These are phyloP conservation scores for Psettodes erumei DNA, from an alignment of 2,113 vertebrate genomes.

Conservation along the genomic window DNA sequence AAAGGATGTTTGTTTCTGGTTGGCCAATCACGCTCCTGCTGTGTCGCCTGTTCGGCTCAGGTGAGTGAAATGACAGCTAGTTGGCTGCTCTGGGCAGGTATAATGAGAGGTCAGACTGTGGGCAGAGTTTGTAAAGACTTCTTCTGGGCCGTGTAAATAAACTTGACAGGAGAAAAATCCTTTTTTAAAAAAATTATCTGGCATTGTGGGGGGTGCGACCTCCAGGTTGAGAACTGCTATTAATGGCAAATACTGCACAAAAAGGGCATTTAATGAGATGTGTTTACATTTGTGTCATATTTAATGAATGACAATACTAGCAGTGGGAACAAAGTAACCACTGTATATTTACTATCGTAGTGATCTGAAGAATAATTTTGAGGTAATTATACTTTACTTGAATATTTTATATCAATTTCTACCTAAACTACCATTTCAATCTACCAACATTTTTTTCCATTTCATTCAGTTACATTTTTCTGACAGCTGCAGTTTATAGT, in stretches of 20 bases:
- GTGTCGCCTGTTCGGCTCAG: slow-evolving; percentile 49
- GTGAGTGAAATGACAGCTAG: slow-evolving; percentile 60
- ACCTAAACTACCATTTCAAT: too few relatives aligned
- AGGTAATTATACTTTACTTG: not conserved
- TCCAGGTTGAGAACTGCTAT: too few relatives aligned
- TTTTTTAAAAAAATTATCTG: too few relatives aligned
- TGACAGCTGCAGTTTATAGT: too few relatives aligned
- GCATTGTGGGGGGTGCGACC: too few relatives aligned
- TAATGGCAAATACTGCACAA: not conserved
- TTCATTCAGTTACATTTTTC: too few relatives aligned
- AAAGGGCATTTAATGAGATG: not conserved
- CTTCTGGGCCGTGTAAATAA: not conserved
- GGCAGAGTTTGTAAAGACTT: too few relatives aligned
- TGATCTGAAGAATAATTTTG: not conserved
- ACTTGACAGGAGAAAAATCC: not conserved
- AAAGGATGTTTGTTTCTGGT: slow-evolving; percentile 57
- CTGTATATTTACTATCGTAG: not conserved
- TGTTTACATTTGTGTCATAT: not conserved
- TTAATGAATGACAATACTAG: not conserved
- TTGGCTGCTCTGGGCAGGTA: not conserved
- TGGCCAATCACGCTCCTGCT: slow-evolving; percentile 47
- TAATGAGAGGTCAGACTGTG: not conserved
- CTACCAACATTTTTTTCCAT: too few relatives aligned
- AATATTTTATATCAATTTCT: not conserved
- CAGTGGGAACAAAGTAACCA: not conserved